phyloP scores from a whole-genome alignment of 2,888 invertebrate species.

The Caenorhabditis parvicauda region DNA sequence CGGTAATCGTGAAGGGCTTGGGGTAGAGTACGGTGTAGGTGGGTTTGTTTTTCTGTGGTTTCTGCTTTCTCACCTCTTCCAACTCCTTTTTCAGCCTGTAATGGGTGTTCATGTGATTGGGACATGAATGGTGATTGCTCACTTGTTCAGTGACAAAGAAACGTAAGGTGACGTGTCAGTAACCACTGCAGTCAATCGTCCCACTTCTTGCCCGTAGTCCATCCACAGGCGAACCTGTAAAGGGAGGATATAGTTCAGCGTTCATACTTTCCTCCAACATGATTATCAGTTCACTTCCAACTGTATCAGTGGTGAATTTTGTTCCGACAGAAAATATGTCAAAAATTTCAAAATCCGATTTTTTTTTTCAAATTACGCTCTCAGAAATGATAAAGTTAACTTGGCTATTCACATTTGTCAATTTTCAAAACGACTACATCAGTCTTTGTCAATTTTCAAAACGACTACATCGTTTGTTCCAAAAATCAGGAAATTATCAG shows the following conservation, averaged over 20 bases:
- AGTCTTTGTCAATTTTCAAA: no score
- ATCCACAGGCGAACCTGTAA: constrained; percentile 18
- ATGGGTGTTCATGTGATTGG: neutral
- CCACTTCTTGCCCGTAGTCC: constrained; percentile 17
- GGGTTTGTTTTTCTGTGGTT: constrained; percentile 6
- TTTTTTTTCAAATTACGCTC: no score
- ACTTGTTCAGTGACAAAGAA: constrained; percentile 15
- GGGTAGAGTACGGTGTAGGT: constrained; percentile 14
- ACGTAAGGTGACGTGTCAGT: constrained; percentile 14
- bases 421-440: no score
- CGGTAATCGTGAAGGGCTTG: constrained; percentile 22
- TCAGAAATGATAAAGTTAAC: neutral
- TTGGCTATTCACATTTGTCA: neutral
- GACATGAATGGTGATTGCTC: neutral
- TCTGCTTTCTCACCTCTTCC: constrained; percentile 3
- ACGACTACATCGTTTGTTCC: no score
- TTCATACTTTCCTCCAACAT: no score
- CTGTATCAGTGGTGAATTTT: no score
- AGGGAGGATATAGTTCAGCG: no score
- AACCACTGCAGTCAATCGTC: constrained; percentile 9
- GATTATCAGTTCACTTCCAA: no score
- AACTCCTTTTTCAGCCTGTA: constrained; percentile 7
- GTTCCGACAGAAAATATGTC: no score
- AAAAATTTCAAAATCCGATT: no score
- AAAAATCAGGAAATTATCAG: no score